Base-by-base conservation (phyloP, 2,888 invertebrate genomes). In the Hipparchia semele region DNA sequence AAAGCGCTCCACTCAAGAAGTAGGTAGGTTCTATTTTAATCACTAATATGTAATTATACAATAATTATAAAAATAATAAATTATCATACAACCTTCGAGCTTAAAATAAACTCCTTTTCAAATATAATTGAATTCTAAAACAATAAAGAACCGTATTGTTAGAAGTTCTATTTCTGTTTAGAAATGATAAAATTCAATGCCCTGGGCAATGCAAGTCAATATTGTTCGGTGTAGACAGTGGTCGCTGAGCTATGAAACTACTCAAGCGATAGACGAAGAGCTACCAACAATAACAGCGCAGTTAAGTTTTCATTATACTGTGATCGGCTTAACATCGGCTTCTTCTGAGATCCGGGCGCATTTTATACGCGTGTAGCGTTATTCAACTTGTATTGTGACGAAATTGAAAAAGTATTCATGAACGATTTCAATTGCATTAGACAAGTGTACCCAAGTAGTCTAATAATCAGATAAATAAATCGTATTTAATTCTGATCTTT, bases 161-260 rank as follows among this genome's bases (percentile, higher is more conserved):
- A 54, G 62, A 12, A 69, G 62, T 73, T 71, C 61, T 62, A 71
- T 67, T 75, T 67, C 67, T 70, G 53, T 70, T 71, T 70, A 58
- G 59, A 68, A 67, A 69, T 73, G 68, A 71, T 75, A 62, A 75
- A 68, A 75, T 73, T 71, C 68, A 69, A 65, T 60, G 56, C 69
- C 59, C 53, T 51, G 59, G 59, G 69, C 65, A 68, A 65, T 69
- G 58, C 60, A 69, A 65, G 72, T 73, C 69, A 71, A 62, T 71
- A 73, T 73, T 71, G 68, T 73, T 69, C 49, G 39, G 60, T 39
- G 66, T 60, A 69, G 72, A 69, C 68, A 65, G 68, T 58, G 68
- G 72, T 53, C 69, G 58, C 49, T 60, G 64, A 59, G 62, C 69
- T 69, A 53, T 69, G 51, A 64, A 64, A 69, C 51, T 53, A 39